Percentiles rank a stretch among this genome's conserved stretches.
phyloP scores from a whole-genome alignment of 2,797 vertebrate species.

The Gouania willdenowi region DNA sequence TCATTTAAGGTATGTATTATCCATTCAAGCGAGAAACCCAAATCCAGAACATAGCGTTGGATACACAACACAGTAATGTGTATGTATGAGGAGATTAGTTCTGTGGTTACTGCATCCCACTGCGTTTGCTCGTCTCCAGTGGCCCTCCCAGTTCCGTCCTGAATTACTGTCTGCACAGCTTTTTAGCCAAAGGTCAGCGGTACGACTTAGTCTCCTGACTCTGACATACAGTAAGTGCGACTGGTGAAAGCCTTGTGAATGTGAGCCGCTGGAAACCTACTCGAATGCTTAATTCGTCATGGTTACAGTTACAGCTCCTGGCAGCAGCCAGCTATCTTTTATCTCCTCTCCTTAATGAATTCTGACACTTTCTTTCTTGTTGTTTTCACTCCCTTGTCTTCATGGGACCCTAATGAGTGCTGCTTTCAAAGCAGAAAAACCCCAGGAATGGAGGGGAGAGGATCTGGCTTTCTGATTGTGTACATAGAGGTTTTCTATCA shows the following conservation, averaged over 20 bases:
- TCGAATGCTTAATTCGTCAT: conserved; percentile 63
- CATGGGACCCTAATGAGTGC: conserved; percentile 27
- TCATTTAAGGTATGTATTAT: no score
- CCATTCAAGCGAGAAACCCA: no score
- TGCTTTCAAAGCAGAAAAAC: conserved; percentile 12
- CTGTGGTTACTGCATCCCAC: neutral
- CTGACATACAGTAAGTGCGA: conserved; percentile 47
- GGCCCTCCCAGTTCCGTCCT: conserved; percentile 13
- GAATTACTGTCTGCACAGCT: conserved; percentile 22
- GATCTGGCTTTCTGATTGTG: conserved; percentile 3
- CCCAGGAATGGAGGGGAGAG: neutral
- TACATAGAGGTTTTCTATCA: no score
- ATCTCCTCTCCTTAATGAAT: conserved; percentile 49
- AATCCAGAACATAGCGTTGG: no score
- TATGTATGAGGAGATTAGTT: no score
- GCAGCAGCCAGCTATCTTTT: conserved; percentile 59
- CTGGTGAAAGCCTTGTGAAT: conserved; percentile 41
- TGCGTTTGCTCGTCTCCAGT: conserved; percentile 13
- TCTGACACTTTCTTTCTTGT: conserved; percentile 51
- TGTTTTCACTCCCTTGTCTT: conserved; percentile 43
- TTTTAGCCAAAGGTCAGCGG: conserved; percentile 38
- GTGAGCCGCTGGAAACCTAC: conserved; percentile 45
- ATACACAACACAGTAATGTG: no score
- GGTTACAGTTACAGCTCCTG: conserved; percentile 55
- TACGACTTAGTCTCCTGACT: conserved; percentile 36